Conservation (phyloP, 2,797 vertebrate genomes). For the Enteromius afrohamiltoni region DNA sequence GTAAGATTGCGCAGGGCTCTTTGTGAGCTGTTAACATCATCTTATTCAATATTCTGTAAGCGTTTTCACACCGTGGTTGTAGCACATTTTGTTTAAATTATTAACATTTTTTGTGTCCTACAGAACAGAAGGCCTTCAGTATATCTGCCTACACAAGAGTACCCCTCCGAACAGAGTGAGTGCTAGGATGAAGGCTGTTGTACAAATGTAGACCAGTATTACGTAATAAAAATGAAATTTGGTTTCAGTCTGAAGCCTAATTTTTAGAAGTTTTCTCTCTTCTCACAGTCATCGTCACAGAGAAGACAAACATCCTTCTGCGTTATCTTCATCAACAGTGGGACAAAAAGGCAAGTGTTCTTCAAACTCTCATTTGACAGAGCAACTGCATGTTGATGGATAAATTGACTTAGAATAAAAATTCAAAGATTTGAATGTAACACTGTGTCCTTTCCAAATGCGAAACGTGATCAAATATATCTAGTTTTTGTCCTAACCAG, state of each 20-base stretch:
- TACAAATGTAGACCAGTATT: neutral
- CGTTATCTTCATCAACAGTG: constrained; percentile 95
- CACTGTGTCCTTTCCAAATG: no score
- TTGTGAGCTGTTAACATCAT: neutral
- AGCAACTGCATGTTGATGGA: neutral
- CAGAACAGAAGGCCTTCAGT: constrained; percentile 93
- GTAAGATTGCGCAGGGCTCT: constrained; percentile 75
- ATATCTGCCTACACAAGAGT: constrained; percentile 92
- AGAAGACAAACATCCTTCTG: constrained; percentile 94
- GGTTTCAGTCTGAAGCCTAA: neutral
- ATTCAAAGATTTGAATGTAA: neutral
- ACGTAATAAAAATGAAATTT: neutral
- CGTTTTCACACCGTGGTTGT: neutral
- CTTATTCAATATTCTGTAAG: constrained; percentile 3
- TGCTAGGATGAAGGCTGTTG: constrained; percentile 38
- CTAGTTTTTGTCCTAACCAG: neutral
- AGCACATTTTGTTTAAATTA: neutral
- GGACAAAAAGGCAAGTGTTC: constrained; percentile 91
- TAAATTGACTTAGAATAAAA: neutral
- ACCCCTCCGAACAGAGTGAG: constrained; percentile 95
- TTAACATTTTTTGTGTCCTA: constrained; percentile 55
- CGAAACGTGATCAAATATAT: no score
- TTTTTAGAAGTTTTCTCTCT: constrained; percentile 7
- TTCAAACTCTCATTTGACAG: neutral
- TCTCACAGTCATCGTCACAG: constrained; percentile 91